These are phyloP conservation scores for Brachionus paranguensis DNA, from an alignment of 1,140 invertebrate genomes.

Conservation along the genomic window DNA sequence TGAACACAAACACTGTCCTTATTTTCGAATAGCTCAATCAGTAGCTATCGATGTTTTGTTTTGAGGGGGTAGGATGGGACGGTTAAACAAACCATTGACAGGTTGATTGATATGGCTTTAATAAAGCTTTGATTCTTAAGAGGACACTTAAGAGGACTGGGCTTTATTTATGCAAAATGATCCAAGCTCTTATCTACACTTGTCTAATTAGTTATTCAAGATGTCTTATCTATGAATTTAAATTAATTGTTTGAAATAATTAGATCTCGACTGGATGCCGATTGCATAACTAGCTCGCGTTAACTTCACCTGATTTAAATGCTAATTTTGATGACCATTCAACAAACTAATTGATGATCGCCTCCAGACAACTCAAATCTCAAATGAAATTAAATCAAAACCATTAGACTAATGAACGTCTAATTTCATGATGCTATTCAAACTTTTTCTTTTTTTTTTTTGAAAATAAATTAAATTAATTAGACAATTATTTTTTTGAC, in stretches of 20 bases:
- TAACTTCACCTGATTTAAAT: background rate
- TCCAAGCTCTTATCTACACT: background rate
- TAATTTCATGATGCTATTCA: background rate
- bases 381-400: background rate
- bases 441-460: background rate
- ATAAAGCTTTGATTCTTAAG: background rate
- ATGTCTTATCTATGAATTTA: background rate
- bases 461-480: background rate
- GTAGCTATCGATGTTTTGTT: background rate
- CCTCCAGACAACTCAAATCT: background rate
- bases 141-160: background rate
- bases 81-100: background rate
- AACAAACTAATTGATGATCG: background rate
- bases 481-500: background rate
- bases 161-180: background rate
- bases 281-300: background rate
- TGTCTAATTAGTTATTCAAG: background rate
- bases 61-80: background rate
- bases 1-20: background rate
- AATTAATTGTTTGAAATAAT: background rate
- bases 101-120: background rate
- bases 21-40: background rate
- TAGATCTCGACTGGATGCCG: background rate
- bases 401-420: background rate
- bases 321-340: background rate